Evolutionary conservation across 1,140 invertebrate species (phyloP).

Genomic region (Tribolium castaneum): DNA sequence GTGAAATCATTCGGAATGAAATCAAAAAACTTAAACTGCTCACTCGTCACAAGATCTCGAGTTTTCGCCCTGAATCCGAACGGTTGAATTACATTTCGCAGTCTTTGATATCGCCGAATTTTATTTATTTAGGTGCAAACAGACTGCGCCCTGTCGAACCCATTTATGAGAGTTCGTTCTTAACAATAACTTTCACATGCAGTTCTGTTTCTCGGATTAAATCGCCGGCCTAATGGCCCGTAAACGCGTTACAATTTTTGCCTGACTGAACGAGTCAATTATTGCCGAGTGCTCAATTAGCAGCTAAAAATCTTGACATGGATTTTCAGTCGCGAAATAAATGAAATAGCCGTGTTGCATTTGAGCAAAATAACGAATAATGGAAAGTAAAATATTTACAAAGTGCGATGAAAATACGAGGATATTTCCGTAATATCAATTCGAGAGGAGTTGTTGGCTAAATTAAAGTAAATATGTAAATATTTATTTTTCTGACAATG

Average conservation of each 20-base stretch:
- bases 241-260: constrained; percentile 3
- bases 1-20: background rate
- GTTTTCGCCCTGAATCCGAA: constrained; percentile 12
- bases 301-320: background rate
- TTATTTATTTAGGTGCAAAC: constrained; percentile 22
- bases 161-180: background rate
- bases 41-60: constrained; percentile 1
- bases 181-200: background rate
- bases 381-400: too few species aligned
- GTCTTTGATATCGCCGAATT: background rate
- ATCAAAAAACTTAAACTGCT: constrained; percentile 19
- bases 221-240: background rate
- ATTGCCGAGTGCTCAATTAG: constrained; percentile 4
- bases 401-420: too few species aligned
- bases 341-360: background rate
- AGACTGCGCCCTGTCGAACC: background rate
- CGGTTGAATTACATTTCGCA: background rate
- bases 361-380: background rate
- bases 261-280: background rate
- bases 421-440: too few species aligned
- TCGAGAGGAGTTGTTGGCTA: too few species aligned
- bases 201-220: background rate
- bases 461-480: too few species aligned
- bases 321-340: background rate
- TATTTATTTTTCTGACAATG: too few species aligned